phyloP scores from a whole-genome alignment of 2,113 vertebrate genomes.

The Varanus salvator region DNA sequence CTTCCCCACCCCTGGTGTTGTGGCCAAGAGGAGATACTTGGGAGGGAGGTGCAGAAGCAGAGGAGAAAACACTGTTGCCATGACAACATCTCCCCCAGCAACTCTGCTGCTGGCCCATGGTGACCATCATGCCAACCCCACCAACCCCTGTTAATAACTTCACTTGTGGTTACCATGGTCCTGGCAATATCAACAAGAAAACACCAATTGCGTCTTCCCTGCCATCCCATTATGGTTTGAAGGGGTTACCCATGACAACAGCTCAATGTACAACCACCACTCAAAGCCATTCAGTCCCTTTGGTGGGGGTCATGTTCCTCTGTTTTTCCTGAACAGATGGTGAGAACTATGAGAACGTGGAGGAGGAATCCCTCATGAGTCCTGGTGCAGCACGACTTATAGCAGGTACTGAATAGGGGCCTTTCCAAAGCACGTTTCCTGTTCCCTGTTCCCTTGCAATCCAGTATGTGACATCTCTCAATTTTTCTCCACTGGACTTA shows the following conservation, averaged over 20 bases:
- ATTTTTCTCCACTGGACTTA: not conserved
- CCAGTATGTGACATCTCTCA: not conserved
- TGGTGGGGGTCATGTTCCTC: not conserved
- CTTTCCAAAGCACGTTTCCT: not conserved
- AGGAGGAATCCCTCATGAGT: not conserved
- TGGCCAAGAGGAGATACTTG: not conserved
- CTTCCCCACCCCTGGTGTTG: not conserved
- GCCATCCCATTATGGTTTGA: not conserved
- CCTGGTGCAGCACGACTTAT: slow-evolving; percentile 20
- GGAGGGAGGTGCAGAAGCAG: not conserved
- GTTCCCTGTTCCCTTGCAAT: not conserved
- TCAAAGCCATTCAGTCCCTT: not conserved
- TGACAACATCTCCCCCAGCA: not conserved
- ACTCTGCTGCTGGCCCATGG: too few relatives aligned
- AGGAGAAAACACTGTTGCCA: not conserved
- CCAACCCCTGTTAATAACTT: not conserved
- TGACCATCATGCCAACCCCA: not conserved
- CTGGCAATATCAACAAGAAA: not conserved
- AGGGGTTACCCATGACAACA: not conserved
- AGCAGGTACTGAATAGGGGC: slow-evolving; percentile 13
- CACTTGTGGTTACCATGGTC: not conserved
- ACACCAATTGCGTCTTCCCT: not conserved
- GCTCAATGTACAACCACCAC: not conserved
- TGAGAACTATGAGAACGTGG: slow-evolving; percentile 36
- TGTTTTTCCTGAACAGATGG: slow-evolving; percentile 22